Evolutionary conservation across 2,888 invertebrate genomes (phyloP), one percentile per base, ranked within the genome.

Genomic region (Sarcophaga subvicina): DNA sequence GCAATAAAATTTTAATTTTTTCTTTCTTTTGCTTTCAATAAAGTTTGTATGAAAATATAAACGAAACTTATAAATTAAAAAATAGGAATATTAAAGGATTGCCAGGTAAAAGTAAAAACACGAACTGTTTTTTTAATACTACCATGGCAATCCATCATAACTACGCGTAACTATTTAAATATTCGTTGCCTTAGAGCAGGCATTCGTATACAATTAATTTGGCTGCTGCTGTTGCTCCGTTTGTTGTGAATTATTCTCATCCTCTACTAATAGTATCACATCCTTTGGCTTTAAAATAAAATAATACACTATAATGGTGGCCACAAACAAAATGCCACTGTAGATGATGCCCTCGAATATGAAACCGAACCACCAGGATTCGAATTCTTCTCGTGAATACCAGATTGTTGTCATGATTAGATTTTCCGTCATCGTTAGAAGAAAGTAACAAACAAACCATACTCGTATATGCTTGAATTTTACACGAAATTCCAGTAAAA

Each of bases 401-500:
- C 97, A 97, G 67, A 95, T 92, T n/a, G 95, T 92, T n/a, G 96
- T 95, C 94, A 97, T 95, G 22, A 95, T 90, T 69, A 96, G 93
- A 90, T 96, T 96, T 93, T 97, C 96, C 47, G 94, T 89, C 84
- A 96, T 95, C 69, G 96, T 95, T 69, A 96, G 94, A 76, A 95
- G 91, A 90, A 96, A 95, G 94, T 96, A 97, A 75, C 95, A 94
- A 88, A 95, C 93, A 89, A 96, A 95, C 95, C 97, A 96, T 78
- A 95, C 94, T 5, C 96, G 95, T 25, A 96, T 95, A 90, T 96
- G 95, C 88, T 95, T 96, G 91, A 97, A 97, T 92, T 96, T 96
- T 80, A 97, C 95, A 91, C 96, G 96, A 90, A 97, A 97, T 93
- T 97, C 97, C 91, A 97, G 95, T 67, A 97, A 94, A 90, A 96